phyloP scores from a whole-genome alignment of 2,888 invertebrate species.

The Notodonta ziczac region DNA sequence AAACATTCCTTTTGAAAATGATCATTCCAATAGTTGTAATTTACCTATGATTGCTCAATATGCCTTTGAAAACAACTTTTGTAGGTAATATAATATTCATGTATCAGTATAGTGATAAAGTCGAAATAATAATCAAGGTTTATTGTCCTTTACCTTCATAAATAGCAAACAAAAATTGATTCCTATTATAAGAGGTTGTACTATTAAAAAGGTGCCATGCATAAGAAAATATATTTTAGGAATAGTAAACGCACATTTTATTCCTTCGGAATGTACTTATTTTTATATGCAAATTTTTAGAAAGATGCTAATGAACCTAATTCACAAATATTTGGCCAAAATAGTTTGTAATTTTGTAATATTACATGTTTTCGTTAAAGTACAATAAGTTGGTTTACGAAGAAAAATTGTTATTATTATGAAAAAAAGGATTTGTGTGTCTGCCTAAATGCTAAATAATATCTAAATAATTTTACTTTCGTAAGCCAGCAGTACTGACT shows the following conservation, averaged over 20 bases:
- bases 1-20: conserved; percentile 63
- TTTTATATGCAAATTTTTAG: conserved; percentile 16
- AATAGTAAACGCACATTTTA: conserved; percentile 9
- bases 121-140: not conserved
- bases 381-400: conserved; percentile 19
- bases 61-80: not conserved
- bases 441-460: not conserved
- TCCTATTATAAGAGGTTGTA: conserved; percentile 3
- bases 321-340: conserved; percentile 21
- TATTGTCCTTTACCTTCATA: not conserved
- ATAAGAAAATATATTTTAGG: conserved; percentile 2
- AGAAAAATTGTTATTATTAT: not conserved
- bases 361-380: conserved; percentile 58
- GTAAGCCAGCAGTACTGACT: conserved; percentile 39
- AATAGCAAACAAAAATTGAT: not conserved
- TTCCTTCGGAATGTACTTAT: conserved; percentile 13
- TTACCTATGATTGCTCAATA: conserved; percentile 19
- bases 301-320: conserved; percentile 1
- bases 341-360: conserved; percentile 34
- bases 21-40: conserved; percentile 43
- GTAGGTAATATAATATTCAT: not conserved
- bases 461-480: not conserved
- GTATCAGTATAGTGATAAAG: not conserved
- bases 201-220: conserved; percentile 23
- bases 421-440: not conserved